Evolutionary conservation across 2,797 vertebrate species (phyloP).

Genomic region (Mormyrops attenuatus): DNA sequence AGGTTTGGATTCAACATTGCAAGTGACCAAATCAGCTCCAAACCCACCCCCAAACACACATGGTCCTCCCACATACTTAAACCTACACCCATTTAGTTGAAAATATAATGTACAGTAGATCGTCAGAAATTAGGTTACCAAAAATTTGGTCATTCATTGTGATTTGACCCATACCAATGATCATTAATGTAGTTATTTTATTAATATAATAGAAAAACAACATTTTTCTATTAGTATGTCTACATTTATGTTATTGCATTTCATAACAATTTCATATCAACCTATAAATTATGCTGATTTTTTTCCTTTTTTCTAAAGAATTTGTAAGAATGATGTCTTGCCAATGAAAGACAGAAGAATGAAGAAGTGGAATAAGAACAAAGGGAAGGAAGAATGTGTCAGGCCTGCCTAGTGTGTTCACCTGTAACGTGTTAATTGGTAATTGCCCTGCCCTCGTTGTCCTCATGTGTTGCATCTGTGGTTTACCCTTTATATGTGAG

Average conservation of each 20-base stretch:
- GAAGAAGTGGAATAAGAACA: neutral
- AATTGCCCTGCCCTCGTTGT: neutral
- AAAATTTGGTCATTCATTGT: neutral
- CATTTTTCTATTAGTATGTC: neutral
- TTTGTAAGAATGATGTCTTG: conserved; percentile 72
- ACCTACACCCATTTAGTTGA: neutral
- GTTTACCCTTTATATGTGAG: neutral
- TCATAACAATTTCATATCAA: neutral
- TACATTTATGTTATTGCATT: neutral
- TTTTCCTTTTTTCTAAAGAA: conserved; percentile 48
- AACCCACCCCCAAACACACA: neutral
- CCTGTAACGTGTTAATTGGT: neutral
- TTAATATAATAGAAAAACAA: neutral
- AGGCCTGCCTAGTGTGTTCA: neutral
- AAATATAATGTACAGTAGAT: neutral
- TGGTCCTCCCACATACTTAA: neutral
- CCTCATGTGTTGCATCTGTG: neutral
- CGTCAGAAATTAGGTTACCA: neutral
- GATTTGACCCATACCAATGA: neutral
- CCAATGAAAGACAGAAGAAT: conserved; percentile 44
- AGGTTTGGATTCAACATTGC: neutral
- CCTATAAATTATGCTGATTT: neutral
- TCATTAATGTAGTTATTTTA: neutral
- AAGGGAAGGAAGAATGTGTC: neutral
- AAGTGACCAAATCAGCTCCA: neutral